Conservation (phyloP, 2,113 vertebrate genomes). For the Odontesthes bonariensis region DNA sequence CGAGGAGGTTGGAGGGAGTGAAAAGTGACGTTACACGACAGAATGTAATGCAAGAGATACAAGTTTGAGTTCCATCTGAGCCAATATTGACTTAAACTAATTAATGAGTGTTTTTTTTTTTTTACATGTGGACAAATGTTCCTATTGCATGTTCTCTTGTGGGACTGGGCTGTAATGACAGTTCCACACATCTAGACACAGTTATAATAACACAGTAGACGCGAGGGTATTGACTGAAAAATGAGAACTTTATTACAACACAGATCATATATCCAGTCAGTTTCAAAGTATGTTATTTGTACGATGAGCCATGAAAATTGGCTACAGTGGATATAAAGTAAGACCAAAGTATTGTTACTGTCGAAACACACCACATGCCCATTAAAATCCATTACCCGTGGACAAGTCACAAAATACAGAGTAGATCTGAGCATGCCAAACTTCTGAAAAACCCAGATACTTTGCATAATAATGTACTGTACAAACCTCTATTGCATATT, state of each 20-base stretch:
- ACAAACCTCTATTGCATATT: slow-evolving; percentile 75
- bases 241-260: slow-evolving; percentile 77
- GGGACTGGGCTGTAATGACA: too few species aligned
- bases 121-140: neutral
- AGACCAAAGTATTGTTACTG: slow-evolving; percentile 46
- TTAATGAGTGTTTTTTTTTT: too few species aligned
- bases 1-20: neutral
- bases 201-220: neutral
- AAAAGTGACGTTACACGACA: neutral
- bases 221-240: slow-evolving; percentile 31
- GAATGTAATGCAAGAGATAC: neutral
- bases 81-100: neutral
- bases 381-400: slow-evolving; percentile 56
- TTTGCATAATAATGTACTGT: slow-evolving; percentile 79
- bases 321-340: slow-evolving; percentile 52
- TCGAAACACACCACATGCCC: slow-evolving; percentile 61
- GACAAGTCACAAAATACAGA: slow-evolving; percentile 68
- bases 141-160: too few species aligned
- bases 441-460: slow-evolving; percentile 48
- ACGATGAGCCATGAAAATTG: slow-evolving; percentile 58
- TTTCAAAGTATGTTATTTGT: slow-evolving; percentile 57
- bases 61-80: neutral
- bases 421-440: slow-evolving; percentile 71
- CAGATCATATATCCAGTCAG: slow-evolving; percentile 63
- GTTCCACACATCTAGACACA: neutral